Evolutionary conservation across 1,140 invertebrate genomes (phyloP).

Genomic region (Tribolium castaneum): DNA sequence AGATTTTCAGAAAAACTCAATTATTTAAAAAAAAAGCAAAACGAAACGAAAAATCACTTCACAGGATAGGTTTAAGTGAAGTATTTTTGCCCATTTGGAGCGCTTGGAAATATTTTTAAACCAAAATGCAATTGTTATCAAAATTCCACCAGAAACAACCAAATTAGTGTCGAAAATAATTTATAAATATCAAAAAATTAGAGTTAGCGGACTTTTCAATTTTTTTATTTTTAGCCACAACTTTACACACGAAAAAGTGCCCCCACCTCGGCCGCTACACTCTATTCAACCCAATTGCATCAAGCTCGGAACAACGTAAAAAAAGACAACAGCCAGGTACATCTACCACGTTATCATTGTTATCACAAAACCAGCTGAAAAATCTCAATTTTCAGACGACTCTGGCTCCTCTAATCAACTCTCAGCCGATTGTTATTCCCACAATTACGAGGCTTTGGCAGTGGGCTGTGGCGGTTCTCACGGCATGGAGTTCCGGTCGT

Average conservation of each 20-base stretch:
- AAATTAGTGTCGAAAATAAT: no score
- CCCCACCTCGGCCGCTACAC: conserved; percentile 77
- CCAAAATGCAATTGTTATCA: no score
- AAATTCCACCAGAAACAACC: no score
- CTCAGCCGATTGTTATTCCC: conserved; percentile 61
- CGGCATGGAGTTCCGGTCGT: conserved; percentile 78
- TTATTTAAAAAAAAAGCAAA: no score
- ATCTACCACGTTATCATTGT: neutral
- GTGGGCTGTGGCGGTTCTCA: conserved; percentile 72
- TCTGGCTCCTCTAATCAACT: conserved; percentile 41
- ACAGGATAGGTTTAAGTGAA: no score
- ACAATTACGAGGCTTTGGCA: conserved; percentile 70
- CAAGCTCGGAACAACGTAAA: conserved; percentile 53
- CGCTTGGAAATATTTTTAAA: no score
- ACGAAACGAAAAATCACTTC: no score
- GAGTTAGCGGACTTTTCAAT: no score
- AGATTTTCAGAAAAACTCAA: no score
- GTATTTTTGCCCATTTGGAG: no score
- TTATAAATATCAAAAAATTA: no score
- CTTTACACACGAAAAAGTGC: conserved; percentile 73
- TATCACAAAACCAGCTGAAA: neutral
- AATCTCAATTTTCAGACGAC: conserved; percentile 49
- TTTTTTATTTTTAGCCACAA: conserved; percentile 65
- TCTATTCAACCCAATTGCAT: conserved; percentile 67
- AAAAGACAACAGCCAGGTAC: conserved; percentile 58